These are phyloP conservation scores for Sebastes hubbsi DNA, from an alignment of 2,797 vertebrate genomes.

Conservation along the genomic window DNA sequence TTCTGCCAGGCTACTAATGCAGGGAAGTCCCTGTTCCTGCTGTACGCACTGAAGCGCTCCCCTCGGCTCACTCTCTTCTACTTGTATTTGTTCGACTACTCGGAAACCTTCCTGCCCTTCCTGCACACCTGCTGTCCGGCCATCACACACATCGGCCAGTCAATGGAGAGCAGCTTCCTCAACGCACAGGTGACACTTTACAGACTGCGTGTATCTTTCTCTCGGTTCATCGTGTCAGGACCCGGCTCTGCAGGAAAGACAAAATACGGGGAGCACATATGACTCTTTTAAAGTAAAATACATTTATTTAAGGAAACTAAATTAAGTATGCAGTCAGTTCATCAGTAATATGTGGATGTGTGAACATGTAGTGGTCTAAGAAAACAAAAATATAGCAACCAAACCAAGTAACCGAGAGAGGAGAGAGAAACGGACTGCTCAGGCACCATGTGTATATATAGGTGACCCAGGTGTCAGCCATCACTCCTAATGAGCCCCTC, in stretches of 20 bases:
- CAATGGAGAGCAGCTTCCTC: slow-evolving; percentile 57
- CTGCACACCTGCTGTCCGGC: slow-evolving; percentile 91
- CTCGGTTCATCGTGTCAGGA: background rate
- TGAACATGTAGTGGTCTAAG: too few relatives aligned
- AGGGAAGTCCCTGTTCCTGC: slow-evolving; percentile 92
- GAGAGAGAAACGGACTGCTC: too few relatives aligned
- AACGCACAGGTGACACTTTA: slow-evolving; percentile 60
- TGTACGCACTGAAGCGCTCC: slow-evolving; percentile 92
- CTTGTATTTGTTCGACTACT: slow-evolving; percentile 87
- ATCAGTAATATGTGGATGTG: too few relatives aligned
- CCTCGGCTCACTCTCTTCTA: slow-evolving; percentile 81
- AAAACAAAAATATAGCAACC: too few relatives aligned
- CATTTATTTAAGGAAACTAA: too few relatives aligned
- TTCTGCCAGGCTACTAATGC: slow-evolving; percentile 88
- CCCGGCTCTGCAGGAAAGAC: too few relatives aligned
- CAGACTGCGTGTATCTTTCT: background rate
- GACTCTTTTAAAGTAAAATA: too few relatives aligned
- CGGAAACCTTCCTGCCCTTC: slow-evolving; percentile 93
- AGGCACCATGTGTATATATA: too few relatives aligned
- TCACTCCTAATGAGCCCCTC: background rate
- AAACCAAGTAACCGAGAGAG: too few relatives aligned
- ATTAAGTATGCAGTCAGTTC: too few relatives aligned
- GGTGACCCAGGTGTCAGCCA: too few relatives aligned
- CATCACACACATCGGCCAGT: slow-evolving; percentile 31
- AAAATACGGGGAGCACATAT: too few relatives aligned